Evolutionary conservation across 2,888 invertebrate species (phyloP), one percentile per base, ranked within the genome.

Genomic region (Erebia aethiops): DNA sequence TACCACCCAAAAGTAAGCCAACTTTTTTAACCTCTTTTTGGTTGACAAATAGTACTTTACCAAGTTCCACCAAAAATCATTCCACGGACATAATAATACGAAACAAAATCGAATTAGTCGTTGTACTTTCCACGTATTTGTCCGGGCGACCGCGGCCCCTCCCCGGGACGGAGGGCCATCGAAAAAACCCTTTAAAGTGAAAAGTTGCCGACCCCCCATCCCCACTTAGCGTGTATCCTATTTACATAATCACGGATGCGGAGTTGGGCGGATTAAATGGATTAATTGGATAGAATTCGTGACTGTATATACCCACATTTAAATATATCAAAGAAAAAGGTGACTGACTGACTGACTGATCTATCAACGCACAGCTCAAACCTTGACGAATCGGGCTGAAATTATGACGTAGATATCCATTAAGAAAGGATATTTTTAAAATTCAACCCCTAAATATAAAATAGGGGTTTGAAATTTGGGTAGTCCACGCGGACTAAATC

Each of bases 141-240:
- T 81, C 77, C 77, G 81, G 81, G 80, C 75, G 79, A 75, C 77
- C 80, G 80, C 79, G 75, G 76, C 70, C 77, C 75, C 74, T 35
- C 60, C 72, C 75, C 69, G 67, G 61, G 74, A 73, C 67, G 58
- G 73, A 74, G 76, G 72, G 67, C 65, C 86, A 80, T 83, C 84
- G 84, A 84, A 88, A 88, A 88, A 88, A 87, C 87, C 88, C 79
- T 87, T 88, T 85, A 84, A 80, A 87, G 86, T 86, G 84, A 85
- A 87, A 87, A 87, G 87, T 87, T 87, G 81, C 84, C 78, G 81
- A 80, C 72, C 78, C 64, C 65, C 56, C 21, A 49, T 46, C 69
- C 63, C 69, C 69, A 69, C 62, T 62, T 62, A 62, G 51, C 70
- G 68, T 72, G 72, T 74, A 70, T 74, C 71, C 73, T 77, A 77